phyloP scores from a whole-genome alignment of 2,888 invertebrate genomes.

The Sycophila texana region DNA sequence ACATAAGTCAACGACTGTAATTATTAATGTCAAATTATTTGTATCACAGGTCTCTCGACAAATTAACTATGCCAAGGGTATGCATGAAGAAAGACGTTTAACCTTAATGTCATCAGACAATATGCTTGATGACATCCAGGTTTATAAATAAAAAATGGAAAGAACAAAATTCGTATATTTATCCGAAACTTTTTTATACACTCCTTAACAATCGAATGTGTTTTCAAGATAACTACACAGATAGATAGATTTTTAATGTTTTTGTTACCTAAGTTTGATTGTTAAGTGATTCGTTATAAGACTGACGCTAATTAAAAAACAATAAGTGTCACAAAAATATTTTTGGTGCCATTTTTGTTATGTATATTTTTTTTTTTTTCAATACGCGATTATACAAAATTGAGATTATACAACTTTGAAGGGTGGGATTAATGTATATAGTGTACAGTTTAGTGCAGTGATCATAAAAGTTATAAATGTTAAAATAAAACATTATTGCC shows the following conservation, averaged over 20 bases:
- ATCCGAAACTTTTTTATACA: slow-evolving; percentile 34
- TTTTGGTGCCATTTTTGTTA: slow-evolving; percentile 52
- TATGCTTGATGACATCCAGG: slow-evolving; percentile 72
- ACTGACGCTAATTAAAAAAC: slow-evolving; percentile 49
- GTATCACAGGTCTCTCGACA: slow-evolving; percentile 83
- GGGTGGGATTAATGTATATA: slow-evolving; percentile 43
- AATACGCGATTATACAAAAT: not conserved
- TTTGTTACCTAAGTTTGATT: slow-evolving; percentile 40
- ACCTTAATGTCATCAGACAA: slow-evolving; percentile 79
- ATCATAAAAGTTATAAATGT: slow-evolving; percentile 27
- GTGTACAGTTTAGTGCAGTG: slow-evolving; percentile 37
- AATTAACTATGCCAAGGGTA: slow-evolving; percentile 91
- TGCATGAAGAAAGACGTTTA: slow-evolving; percentile 88
- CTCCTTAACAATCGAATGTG: slow-evolving; percentile 7
- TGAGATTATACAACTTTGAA: slow-evolving; percentile 18
- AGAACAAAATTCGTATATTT: slow-evolving; percentile 10
- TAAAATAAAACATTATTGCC: slow-evolving; percentile 4
- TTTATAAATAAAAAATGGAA: slow-evolving; percentile 67
- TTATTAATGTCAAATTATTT: not conserved
- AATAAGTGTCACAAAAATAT: slow-evolving; percentile 47
- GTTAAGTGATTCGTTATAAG: slow-evolving; percentile 47
- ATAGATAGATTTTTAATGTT: not conserved
- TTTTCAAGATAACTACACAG: slow-evolving; percentile 12
- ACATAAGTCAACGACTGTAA: not conserved
- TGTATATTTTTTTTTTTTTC: slow-evolving; percentile 27